phyloP scores from a whole-genome alignment of 1,140 invertebrate species.

The Gonioctena quinquepunctata region DNA sequence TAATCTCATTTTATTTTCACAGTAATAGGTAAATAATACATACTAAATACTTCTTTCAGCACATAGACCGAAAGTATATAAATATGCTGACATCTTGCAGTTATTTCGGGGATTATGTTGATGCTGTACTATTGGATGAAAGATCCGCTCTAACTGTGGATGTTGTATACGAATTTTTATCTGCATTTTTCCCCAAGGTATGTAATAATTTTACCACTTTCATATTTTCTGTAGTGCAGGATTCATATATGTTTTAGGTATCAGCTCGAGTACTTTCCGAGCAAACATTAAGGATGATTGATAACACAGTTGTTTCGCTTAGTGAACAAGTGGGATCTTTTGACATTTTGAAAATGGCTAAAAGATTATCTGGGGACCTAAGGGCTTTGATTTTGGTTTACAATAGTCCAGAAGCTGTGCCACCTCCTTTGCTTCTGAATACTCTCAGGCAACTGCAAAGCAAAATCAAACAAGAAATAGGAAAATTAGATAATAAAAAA shows the following conservation, averaged over 20 bases:
- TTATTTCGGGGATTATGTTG: constrained; percentile 82
- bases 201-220: not conserved
- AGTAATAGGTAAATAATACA: no score
- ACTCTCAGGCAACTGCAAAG: constrained; percentile 45
- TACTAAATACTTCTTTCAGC: constrained; percentile 51
- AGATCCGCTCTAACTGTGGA: constrained; percentile 75
- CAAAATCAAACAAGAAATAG: constrained; percentile 27
- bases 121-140: constrained; percentile 80
- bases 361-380: constrained; percentile 61
- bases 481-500: constrained; percentile 21
- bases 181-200: constrained; percentile 82
- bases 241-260: constrained; percentile 52
- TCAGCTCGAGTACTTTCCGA: constrained; percentile 65
- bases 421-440: constrained; percentile 41
- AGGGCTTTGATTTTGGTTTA: constrained; percentile 62
- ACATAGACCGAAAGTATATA: constrained; percentile 78
- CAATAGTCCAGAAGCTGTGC: constrained; percentile 51
- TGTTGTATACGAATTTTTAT: constrained; percentile 80
- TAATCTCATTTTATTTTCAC: no score
- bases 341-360: constrained; percentile 58
- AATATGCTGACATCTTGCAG: constrained; percentile 75
- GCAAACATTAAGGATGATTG: constrained; percentile 63
- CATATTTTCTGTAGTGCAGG: no score
- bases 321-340: constrained; percentile 60
- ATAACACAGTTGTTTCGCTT: constrained; percentile 61